Percentiles rank a stretch among this genome's conserved stretches.
Evolutionary conservation across 2,113 vertebrate species (phyloP).

Genomic region (Chloropsis hardwickii): DNA sequence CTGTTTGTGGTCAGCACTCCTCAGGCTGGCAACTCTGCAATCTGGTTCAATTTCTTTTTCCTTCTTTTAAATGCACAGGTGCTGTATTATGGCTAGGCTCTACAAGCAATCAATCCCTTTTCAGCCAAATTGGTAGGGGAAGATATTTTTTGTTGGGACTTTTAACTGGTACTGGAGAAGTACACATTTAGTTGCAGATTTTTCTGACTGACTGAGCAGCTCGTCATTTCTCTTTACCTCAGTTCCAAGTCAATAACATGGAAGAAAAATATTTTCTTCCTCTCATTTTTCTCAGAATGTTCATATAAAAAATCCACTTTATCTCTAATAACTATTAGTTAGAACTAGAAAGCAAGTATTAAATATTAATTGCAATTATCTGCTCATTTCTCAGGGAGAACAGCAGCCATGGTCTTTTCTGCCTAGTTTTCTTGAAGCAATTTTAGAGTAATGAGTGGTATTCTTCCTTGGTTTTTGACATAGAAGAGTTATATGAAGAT

Average conservation of each 20-base stretch:
- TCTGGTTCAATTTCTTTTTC: neutral
- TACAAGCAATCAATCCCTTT: neutral
- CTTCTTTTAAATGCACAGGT: neutral
- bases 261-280: neutral
- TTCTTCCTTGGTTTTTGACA: slow-evolving; percentile 11
- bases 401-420: neutral
- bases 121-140: neutral
- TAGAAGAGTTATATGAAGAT: slow-evolving; percentile 8
- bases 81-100: neutral
- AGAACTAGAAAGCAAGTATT: neutral
- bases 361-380: neutral
- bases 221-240: neutral
- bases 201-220: neutral
- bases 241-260: neutral
- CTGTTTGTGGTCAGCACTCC: slow-evolving; percentile 28
- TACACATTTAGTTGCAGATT: neutral
- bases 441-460: neutral
- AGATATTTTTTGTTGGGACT: neutral
- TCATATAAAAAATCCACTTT: neutral
- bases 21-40: neutral
- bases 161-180: neutral
- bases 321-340: neutral
- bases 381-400: neutral
- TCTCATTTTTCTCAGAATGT: neutral
- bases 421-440: neutral